A percentile compares a stretch with the other conserved stretches of the same genome.
phyloP scores from a whole-genome alignment of 2,888 invertebrate species.

The Spilosoma lubricipeda region DNA sequence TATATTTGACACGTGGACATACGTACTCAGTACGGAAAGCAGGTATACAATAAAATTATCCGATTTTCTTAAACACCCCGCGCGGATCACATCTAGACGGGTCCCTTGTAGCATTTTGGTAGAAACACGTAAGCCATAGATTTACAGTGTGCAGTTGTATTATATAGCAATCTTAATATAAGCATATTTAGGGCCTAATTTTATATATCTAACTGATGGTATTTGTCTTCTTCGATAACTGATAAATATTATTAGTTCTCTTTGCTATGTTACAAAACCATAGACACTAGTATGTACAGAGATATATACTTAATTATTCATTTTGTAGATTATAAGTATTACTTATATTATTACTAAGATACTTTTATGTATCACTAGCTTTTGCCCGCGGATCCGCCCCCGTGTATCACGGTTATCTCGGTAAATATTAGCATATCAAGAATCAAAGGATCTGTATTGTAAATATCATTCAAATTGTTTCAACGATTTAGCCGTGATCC shows the following conservation, averaged over 20 bases:
- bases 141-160: neutral
- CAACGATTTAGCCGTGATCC: no score
- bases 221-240: neutral
- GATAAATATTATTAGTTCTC: neutral
- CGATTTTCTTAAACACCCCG: neutral
- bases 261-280: neutral
- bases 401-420: no score
- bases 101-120: neutral
- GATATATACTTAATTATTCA: no score
- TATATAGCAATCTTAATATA: neutral
- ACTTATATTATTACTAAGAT: no score
- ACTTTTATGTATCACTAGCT: no score
- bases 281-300: neutral
- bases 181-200: neutral
- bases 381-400: no score
- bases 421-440: no score
- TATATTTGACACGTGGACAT: slow-evolving; percentile 65
- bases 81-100: no score
- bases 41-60: slow-evolving; percentile 9
- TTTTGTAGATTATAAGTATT: no score
- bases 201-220: neutral
- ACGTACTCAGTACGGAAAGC: slow-evolving; percentile 40
- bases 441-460: no score
- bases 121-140: neutral
- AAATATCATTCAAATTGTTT: no score